Base-by-base conservation (phyloP, 2,888 invertebrate species). In the Nematopogon swammerdamellus region DNA sequence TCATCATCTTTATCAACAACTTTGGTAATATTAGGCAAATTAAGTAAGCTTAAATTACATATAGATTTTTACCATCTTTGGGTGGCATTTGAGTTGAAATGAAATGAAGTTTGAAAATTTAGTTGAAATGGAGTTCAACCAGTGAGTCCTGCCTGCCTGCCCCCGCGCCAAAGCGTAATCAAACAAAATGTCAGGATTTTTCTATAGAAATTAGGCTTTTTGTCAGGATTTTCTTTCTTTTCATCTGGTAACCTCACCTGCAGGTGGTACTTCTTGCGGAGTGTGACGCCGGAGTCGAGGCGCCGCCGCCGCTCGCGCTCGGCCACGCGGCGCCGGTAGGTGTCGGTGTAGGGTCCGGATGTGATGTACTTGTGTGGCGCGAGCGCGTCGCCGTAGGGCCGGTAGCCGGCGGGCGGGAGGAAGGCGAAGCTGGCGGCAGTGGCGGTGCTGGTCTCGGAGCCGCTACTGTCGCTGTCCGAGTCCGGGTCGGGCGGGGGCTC, bases 401-500 rank as follows among this genome's bases (percentile, higher is more conserved):
- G 67, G 63, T 83, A 84, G 53, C 72, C 69, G 45, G 77, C 69
- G 53, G 88, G 81, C 49, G 80, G 65, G 55, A 87, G 80, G 64
- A 85, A 90, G 17, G 87, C 85, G 63, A 91, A 89, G 61, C 89
- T 89, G 43, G 83, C 84, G 17, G 85, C 87, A 10, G 89, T 88
- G 47, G 88, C 85, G 51, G 85, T 88, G 58, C 89, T 89, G 61
- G 86, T 85, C 47, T 82, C 81, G 57, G 88, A 88, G 58, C 85
- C 84, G 54, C 87, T 72, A 63, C 88, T 88, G 30, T 52, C 52
- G 14, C 53, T 74, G 57, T 59, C 67, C 49, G 65, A 72, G 51
- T 54, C 54, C 19, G 46, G 51, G 47, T 44, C 45, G 18, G 53
- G 45, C 52, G 52, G 47, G 3, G 46, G 42, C 50, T 50, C 25